Percentiles rank a stretch among this genome's conserved stretches.
Conservation (phyloP, 2,113 vertebrate genomes). For the Sturnira hondurensis region DNA sequence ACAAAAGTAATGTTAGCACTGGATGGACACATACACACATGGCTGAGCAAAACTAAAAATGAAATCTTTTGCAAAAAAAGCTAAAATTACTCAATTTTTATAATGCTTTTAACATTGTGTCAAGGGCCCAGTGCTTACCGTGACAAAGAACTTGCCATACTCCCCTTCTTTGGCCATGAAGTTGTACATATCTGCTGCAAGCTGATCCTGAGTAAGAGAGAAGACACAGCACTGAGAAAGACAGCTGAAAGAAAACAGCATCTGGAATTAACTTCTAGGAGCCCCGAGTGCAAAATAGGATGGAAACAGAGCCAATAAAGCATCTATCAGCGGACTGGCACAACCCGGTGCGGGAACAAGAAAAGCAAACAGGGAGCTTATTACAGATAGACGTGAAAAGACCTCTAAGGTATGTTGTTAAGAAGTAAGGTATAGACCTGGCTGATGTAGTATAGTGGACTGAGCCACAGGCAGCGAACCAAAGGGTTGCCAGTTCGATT, state of each 20-base stretch:
- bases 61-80: constrained; percentile 45
- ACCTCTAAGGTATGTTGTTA: not conserved
- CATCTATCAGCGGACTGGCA: no score
- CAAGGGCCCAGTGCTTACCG: constrained; percentile 81
- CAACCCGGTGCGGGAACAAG: not conserved
- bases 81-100: constrained; percentile 19
- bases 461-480: no score
- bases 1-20: constrained; percentile 81
- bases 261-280: not conserved
- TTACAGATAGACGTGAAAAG: not conserved
- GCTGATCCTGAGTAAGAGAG: constrained; percentile 88
- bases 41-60: constrained; percentile 77
- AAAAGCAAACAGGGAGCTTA: not conserved
- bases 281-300: fast-evolving
- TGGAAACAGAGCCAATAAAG: not conserved
- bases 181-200: constrained; percentile 97
- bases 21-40: constrained; percentile 76
- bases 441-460: no score
- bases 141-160: constrained; percentile 91
- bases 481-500: no score
- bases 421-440: not conserved
- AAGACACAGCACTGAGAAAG: not conserved
- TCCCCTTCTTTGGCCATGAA: constrained; percentile 97
- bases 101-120: not conserved
- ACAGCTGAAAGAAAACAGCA: not conserved